Evolutionary conservation across 2,888 invertebrate genomes (phyloP).

Genomic region (Saturnia japonica): DNA sequence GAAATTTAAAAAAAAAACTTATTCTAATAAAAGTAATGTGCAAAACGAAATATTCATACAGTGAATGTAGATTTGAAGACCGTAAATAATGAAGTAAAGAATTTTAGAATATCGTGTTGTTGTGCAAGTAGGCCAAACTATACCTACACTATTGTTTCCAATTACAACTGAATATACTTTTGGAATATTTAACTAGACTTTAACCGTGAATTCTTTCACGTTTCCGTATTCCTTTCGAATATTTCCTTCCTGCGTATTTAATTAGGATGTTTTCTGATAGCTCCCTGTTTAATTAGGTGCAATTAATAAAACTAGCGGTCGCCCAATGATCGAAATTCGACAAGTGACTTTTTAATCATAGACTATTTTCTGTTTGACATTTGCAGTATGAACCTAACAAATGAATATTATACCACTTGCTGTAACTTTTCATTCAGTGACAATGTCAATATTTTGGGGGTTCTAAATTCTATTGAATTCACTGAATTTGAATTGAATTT

Average conservation of each 20-base stretch:
- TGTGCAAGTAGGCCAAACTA: background rate
- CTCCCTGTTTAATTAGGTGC: too few species aligned
- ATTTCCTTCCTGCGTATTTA: background rate
- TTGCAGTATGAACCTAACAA: too few species aligned
- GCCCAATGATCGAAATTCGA: too few species aligned
- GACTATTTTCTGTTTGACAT: too few species aligned
- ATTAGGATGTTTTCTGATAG: too few species aligned
- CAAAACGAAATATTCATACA: background rate
- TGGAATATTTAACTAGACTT: background rate
- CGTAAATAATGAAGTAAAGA: slow-evolving; percentile 1
- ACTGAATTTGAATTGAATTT: too few species aligned
- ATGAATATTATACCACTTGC: too few species aligned
- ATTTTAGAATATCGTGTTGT: background rate
- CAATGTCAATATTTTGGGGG: too few species aligned
- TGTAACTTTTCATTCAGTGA: too few species aligned
- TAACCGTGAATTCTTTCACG: background rate
- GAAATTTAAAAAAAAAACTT: background rate
- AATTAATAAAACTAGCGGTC: too few species aligned
- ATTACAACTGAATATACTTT: background rate
- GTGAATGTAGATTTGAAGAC: background rate
- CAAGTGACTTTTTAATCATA: too few species aligned
- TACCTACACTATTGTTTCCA: background rate
- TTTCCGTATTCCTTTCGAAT: background rate
- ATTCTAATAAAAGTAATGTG: background rate
- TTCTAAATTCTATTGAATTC: too few species aligned